Conservation (phyloP, 2,888 invertebrate species). For the Dioctria rufipes region DNA sequence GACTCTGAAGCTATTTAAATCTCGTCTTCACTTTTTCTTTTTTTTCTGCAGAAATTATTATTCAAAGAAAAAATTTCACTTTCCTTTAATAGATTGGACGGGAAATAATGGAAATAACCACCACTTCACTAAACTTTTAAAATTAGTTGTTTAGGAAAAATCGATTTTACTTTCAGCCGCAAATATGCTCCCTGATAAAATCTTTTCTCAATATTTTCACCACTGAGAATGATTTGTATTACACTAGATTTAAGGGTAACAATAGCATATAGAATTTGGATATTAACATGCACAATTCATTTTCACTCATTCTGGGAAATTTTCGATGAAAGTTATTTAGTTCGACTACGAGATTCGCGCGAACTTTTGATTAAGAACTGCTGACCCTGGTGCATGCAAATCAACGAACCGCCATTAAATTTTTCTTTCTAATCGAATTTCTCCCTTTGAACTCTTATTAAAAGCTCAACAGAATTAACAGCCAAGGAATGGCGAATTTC, state of each 20-base stretch:
- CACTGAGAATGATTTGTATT: not conserved
- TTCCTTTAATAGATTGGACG: constrained; percentile 21
- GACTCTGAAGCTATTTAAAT: not conserved
- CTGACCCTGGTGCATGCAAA: not conserved
- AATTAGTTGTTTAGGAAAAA: constrained; percentile 57
- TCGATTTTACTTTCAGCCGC: constrained; percentile 57
- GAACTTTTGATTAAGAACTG: not conserved
- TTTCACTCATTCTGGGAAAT: not conserved
- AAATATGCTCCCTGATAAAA: constrained; percentile 26
- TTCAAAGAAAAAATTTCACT: not conserved
- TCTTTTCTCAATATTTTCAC: constrained; percentile 13
- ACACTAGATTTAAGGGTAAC: not conserved
- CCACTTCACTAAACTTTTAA: constrained; percentile 39
- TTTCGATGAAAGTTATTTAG: no score
- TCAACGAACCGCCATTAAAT: constrained; percentile 57
- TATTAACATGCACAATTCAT: not conserved
- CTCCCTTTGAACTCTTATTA: not conserved
- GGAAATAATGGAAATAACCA: constrained; percentile 45
- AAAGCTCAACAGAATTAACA: not conserved
- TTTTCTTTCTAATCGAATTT: constrained; percentile 3
- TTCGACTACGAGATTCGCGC: not conserved
- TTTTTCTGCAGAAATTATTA: constrained; percentile 1
- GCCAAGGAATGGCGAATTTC: not conserved
- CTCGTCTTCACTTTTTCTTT: not conserved
- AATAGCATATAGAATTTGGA: not conserved